Evolutionary conservation across 2,797 vertebrate genomes (phyloP), one percentile per base, ranked within the genome.

Genomic region (Serranus cabrilla): DNA sequence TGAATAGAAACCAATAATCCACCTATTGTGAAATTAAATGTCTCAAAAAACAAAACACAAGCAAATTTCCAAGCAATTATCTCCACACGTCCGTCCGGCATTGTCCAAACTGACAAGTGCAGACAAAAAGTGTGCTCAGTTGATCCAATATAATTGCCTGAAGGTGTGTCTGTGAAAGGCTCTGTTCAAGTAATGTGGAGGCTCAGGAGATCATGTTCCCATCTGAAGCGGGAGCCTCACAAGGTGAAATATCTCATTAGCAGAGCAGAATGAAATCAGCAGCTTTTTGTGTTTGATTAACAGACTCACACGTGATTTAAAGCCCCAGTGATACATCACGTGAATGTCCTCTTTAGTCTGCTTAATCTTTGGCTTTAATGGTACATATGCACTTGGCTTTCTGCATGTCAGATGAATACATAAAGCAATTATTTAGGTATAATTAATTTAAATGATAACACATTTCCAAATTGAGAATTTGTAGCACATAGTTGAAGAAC

Each of bases 41-140:
- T 17, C 9, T 25, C 27, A 57, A 17, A 59, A 20, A 5, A 46
- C 13, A 14, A 56, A 40, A 55, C 2, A 43, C 3, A 20, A 55
- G 37, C 25, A 12, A 46, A 55, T 60, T 50, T 43, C 9, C 4
- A 27, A 21, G 37, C 17, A 27, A 27, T 45, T 31, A 14, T 64
- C 46, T 45, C 18, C 4, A 51, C 27, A 31, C 9, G 10, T 51
- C 21, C 37, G 11, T 51, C 20, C 39, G 58, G 31, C 23, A 27
- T 18, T 54, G 31, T 63, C 72, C 39, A 72, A 58, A n/a, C 5
- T n/a, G 54, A 49, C 47, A 45, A 18, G 13, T 47, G 34, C 16
- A 37, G 27, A 58, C 12, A 43, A 42, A n/a, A 52, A 8, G 45
- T 46, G 39, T 16, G 12, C 12, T 7, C 11, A 2, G 17, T 60